Conservation (phyloP, 2,888 invertebrate genomes). For the Xestia c-nigrum region DNA sequence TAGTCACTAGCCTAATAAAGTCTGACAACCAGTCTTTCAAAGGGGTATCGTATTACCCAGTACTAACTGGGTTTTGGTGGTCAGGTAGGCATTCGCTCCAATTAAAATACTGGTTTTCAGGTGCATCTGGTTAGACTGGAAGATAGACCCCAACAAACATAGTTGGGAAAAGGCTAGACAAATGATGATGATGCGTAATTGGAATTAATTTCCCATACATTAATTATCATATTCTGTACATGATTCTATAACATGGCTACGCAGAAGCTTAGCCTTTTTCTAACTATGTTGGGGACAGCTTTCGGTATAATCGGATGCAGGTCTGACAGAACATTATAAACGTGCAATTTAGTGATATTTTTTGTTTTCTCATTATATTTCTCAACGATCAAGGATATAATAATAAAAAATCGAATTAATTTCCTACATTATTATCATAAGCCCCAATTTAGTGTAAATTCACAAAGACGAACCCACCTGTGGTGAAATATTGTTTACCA, state of each 20-base stretch:
- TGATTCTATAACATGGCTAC: not conserved
- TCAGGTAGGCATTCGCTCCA: too few species aligned
- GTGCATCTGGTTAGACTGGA: too few species aligned
- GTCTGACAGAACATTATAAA: not conserved
- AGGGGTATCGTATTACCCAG: too few species aligned
- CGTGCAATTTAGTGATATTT: not conserved
- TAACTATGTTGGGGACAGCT: not conserved
- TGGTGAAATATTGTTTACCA: slow-evolving; percentile 25
- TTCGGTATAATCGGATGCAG: not conserved
- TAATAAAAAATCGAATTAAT: too few species aligned
- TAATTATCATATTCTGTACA: not conserved
- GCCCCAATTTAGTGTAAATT: not conserved
- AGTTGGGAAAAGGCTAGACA: too few species aligned
- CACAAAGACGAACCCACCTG: not conserved
- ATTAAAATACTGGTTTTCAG: too few species aligned
- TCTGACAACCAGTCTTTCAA: too few species aligned
- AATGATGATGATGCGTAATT: too few species aligned
- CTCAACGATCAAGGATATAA: too few species aligned
- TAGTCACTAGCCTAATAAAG: too few species aligned
- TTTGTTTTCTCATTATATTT: not conserved
- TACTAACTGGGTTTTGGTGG: too few species aligned
- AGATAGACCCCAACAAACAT: too few species aligned
- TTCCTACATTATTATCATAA: not conserved
- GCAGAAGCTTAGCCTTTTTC: not conserved
- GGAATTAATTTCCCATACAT: not conserved